Conservation (phyloP, 2,888 invertebrate species). For the Caenorhabditis sp. region DNA sequence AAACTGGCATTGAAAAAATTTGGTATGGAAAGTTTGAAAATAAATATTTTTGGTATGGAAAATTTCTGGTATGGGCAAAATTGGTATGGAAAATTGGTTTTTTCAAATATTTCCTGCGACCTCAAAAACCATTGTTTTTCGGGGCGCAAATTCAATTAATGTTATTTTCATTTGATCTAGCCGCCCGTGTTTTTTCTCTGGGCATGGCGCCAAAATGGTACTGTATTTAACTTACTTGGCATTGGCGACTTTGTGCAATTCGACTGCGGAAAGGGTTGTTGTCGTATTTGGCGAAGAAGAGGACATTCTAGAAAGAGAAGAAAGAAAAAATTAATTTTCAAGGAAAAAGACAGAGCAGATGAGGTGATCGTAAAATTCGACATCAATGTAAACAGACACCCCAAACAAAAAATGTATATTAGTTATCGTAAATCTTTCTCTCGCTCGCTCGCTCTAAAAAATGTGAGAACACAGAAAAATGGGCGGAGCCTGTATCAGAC, state of each 20-base stretch:
- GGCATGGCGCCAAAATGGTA: neutral
- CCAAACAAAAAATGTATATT: neutral
- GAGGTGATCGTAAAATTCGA: neutral
- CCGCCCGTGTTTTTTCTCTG: neutral
- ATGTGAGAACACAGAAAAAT: neutral
- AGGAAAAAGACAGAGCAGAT: neutral
- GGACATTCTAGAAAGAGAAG: neutral
- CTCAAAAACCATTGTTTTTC: neutral
- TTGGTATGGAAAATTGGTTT: neutral
- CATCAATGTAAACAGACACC: neutral
- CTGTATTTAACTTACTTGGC: conserved; percentile 47
- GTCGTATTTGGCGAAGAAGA: neutral
- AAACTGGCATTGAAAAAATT: neutral
- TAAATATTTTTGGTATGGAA: no score
- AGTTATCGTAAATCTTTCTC: neutral
- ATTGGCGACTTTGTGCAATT: conserved; percentile 46
- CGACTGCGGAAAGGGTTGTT: conserved; percentile 15
- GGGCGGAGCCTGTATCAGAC: neutral
- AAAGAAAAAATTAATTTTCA: no score
- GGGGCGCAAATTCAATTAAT: neutral
- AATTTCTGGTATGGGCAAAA: neutral
- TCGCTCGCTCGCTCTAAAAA: neutral
- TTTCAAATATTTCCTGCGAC: neutral
- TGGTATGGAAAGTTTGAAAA: neutral
- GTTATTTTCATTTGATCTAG: no score